Conservation (phyloP, 2,888 invertebrate species). For the Carabus problematicus region DNA sequence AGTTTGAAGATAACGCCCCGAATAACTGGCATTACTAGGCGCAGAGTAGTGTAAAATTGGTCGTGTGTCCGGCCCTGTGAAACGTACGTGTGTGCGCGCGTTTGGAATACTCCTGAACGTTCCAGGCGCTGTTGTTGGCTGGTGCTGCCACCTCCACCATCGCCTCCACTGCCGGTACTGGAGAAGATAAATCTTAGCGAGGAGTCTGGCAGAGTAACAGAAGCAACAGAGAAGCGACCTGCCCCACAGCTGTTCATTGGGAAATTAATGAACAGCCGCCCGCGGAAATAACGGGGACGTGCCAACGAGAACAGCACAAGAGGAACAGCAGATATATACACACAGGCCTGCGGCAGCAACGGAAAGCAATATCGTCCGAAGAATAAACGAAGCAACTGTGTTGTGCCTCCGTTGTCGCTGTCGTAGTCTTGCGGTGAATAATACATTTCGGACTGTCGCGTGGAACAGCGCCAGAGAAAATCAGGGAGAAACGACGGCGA, state of each 20-base stretch:
- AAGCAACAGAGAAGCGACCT: slow-evolving; percentile 42
- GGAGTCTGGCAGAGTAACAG: slow-evolving; percentile 25
- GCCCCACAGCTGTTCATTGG: slow-evolving; percentile 44
- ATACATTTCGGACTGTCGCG: slow-evolving; percentile 38
- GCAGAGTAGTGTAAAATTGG: background rate
- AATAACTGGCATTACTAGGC: background rate
- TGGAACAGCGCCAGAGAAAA: slow-evolving; percentile 12
- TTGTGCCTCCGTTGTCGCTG: background rate
- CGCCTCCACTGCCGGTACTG: slow-evolving; percentile 6
- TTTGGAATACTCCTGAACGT: slow-evolving; percentile 1
- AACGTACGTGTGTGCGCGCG: slow-evolving; percentile 1
- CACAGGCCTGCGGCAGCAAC: slow-evolving; percentile 4
- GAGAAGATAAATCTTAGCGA: slow-evolving; percentile 41
- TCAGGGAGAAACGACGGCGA: slow-evolving; percentile 11
- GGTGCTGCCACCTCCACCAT: background rate
- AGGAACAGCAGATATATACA: no score
- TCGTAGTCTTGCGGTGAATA: slow-evolving; percentile 34
- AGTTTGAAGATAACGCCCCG: background rate
- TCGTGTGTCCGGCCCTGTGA: background rate
- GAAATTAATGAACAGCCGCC: slow-evolving; percentile 43
- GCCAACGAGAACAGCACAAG: slow-evolving; percentile 20
- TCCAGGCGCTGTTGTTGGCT: background rate
- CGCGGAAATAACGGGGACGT: slow-evolving; percentile 33
- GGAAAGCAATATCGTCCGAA: slow-evolving; percentile 40
- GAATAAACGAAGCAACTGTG: slow-evolving; percentile 39